Evolutionary conservation across 2,888 invertebrate species (phyloP), one percentile per base, ranked within the genome.

Genomic region (Hypercompe scribonia): DNA sequence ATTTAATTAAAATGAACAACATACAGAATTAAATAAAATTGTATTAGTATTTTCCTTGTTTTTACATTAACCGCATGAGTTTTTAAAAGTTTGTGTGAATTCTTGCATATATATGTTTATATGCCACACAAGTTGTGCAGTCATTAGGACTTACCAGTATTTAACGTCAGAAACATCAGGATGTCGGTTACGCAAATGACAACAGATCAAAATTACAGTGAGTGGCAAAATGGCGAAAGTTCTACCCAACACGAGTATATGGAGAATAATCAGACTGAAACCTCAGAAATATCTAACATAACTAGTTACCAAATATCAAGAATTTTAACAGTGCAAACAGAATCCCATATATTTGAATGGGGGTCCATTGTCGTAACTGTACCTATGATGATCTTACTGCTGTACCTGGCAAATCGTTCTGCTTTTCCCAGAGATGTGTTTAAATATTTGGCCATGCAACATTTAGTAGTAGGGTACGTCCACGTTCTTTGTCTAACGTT

Each of bases 371-470:
- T 18, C 10, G 18, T 80, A 13, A 71, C 70, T 1, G 1, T 70
- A 4, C 21, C 77, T 1, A 11, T 80, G 10, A 24, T 64, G 34
- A 8, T 46, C 5, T 67, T 81, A 13, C 8, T 73, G 5, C 11
- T 81, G 0, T 82, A 81, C 34, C 61, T 81, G 5, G 21, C 50
- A 0, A 36, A 63, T 36, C 68, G 11, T 34, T 78, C 81, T 11
- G 72, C 72, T 50, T 58, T 74, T 4, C 78, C 82, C 0, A 73
- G 69, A 71, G 81, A 81, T 65, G 42, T 77, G 0, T 80, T 79
- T 34, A 77, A 81, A 39, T 67, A 71, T 31, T 68, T 86, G 11
- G 64, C 78, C 3, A n/a, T 84, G 21, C 76, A 83, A 58, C 86
- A 86, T 71, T 33, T 84, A 21, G 15, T 73, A 13, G 11, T 64